phyloP scores from a whole-genome alignment of 2,888 invertebrate species.

The Fragum sueziense region DNA sequence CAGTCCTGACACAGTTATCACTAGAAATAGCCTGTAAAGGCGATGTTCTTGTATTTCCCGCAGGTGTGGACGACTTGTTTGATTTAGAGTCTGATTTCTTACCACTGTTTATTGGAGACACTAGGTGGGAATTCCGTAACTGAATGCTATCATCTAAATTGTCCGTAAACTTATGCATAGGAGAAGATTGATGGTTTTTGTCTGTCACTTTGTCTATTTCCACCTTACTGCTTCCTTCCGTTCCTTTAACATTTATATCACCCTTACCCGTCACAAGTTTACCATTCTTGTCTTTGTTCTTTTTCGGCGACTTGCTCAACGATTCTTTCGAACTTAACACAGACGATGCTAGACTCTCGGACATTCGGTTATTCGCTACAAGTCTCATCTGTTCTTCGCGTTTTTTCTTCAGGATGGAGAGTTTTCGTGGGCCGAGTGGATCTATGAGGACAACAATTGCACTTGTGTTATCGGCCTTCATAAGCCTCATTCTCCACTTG shows the following conservation, averaged over 20 bases:
- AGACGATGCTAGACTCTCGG: conserved; percentile 30
- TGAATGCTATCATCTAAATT: conserved; percentile 71
- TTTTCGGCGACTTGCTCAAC: conserved; percentile 51
- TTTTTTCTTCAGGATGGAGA: conserved; percentile 73
- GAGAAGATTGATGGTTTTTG: conserved; percentile 15
- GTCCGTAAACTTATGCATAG: conserved; percentile 40
- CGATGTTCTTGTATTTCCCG: conserved; percentile 31
- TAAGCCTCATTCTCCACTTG: conserved; percentile 91
- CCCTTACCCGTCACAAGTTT: not conserved
- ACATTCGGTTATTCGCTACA: conserved; percentile 23
- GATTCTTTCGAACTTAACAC: conserved; percentile 48
- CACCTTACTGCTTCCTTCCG: not conserved
- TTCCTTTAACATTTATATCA: not conserved
- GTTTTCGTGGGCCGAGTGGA: conserved; percentile 88
- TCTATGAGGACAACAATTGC: conserved; percentile 96
- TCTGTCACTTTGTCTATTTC: not conserved
- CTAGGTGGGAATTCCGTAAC: conserved; percentile 54
- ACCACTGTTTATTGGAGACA: conserved; percentile 17
- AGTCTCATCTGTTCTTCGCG: conserved; percentile 67
- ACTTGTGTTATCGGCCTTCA: conserved; percentile 98
- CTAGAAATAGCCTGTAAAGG: conserved; percentile 51
- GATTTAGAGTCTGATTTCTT: conserved; percentile 28
- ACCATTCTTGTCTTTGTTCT: conserved; percentile 25
- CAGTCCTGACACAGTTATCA: conserved; percentile 47
- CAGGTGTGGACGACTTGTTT: conserved; percentile 2